These are phyloP conservation scores for Hystrix cristata DNA, from an alignment of 2,113 vertebrate species.

Conservation along the genomic window DNA sequence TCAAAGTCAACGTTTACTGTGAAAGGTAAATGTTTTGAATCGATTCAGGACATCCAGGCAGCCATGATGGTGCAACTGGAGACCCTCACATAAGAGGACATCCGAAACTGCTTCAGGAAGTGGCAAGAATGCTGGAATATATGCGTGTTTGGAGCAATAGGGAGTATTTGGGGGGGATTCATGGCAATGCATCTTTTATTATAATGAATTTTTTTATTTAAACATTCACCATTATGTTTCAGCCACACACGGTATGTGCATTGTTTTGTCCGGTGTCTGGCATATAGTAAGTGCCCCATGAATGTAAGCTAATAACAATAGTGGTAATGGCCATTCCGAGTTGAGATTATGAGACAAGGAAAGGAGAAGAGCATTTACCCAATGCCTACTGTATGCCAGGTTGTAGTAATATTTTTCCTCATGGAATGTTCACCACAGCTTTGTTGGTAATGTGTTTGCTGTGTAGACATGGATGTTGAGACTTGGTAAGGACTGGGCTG, in stretches of 20 bases:
- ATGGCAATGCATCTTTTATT: neutral
- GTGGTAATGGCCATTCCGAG: neutral
- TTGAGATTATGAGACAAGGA: neutral
- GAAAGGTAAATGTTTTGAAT: neutral
- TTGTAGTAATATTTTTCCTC: constrained; percentile 3
- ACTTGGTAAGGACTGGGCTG: neutral
- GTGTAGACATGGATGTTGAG: neutral
- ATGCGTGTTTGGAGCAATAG: neutral
- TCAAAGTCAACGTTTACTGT: neutral
- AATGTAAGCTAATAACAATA: neutral
- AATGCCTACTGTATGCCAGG: neutral
- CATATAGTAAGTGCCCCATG: neutral
- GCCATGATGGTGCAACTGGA: neutral
- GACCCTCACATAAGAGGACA: neutral
- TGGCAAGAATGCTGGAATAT: neutral
- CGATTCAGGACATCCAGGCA: neutral
- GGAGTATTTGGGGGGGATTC: neutral
- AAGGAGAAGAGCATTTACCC: neutral
- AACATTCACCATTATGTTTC: neutral
- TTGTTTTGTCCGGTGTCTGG: neutral
- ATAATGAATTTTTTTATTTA: neutral
- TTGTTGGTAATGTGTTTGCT: neutral
- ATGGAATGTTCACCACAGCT: neutral
- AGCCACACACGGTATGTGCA: neutral
- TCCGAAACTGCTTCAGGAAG: neutral